Percentiles rank a stretch among this genome's conserved stretches.
Conservation (phyloP, 2,113 vertebrate genomes). For the Maccullochella peelii region DNA sequence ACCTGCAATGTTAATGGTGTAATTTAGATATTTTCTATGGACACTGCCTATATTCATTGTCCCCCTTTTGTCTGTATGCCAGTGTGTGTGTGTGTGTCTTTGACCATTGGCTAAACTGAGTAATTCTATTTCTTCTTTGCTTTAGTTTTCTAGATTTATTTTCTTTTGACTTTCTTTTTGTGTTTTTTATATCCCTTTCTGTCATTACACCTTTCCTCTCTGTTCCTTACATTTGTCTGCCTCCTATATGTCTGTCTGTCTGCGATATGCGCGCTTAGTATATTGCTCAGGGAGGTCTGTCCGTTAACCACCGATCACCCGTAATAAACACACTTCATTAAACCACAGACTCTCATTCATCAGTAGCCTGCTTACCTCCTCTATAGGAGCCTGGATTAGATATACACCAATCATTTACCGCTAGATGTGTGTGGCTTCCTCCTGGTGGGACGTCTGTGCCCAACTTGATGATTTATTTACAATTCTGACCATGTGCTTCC, state of each 20-base stretch:
- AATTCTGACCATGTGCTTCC: conserved; percentile 67
- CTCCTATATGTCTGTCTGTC: conserved; percentile 15
- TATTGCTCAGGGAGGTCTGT: conserved; percentile 56
- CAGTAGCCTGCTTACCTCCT: conserved; percentile 59
- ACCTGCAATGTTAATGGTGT: neutral
- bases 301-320: conserved; percentile 68
- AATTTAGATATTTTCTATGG: neutral
- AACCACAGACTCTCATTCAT: conserved; percentile 76
- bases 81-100: neutral
- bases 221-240: neutral
- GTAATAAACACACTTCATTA: conserved; percentile 83
- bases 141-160: neutral
- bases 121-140: neutral
- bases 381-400: conserved; percentile 59
- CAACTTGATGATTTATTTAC: conserved; percentile 71
- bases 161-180: neutral
- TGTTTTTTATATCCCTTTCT: neutral
- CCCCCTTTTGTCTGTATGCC: neutral
- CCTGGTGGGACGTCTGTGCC: conserved; percentile 44
- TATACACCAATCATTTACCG: conserved; percentile 58
- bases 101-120: neutral
- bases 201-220: neutral
- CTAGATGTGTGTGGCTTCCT: conserved; percentile 49
- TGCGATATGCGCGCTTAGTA: conserved; percentile 34
- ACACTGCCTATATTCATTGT: neutral